Evolutionary conservation across 2,797 vertebrate species (phyloP), one percentile per base, ranked within the genome.

Genomic region (Smutsia gigantea): DNA sequence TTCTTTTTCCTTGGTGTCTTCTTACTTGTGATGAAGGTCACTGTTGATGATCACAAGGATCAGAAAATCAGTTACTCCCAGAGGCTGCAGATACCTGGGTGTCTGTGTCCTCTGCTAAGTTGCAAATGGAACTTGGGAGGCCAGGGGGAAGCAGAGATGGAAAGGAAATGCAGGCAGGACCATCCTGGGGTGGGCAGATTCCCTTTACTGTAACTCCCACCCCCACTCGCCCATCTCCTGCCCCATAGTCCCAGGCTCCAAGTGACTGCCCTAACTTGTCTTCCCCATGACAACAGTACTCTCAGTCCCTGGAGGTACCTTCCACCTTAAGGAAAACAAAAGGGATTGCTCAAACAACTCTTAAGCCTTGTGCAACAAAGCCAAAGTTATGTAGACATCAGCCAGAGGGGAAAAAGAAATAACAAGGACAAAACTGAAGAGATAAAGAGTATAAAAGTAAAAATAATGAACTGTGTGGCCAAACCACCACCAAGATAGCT

Each of bases 401-500:
- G 29, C 25, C 27, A 82, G 7, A 53, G 6, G 10, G 49, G 53
- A 86, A 51, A 7, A 21, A 87, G n/a, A 75, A 93, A 64, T 63
- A 95, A 77, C 31, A 90, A 71, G 23, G 14, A 10, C 64, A 66
- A 37, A 93, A 51, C 8, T 75, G 71, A 68, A 55, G 12, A 91
- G 49, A 84, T 17, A 79, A 89, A 37, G 39, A 86, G 23, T 57
- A 81, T 61, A 75, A 85, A 82, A 66, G 71, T 74, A 42, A 92
- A 93, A 86, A 91, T 37, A 82, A 93, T 83, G 31, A 96, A 72
- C 31, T 93, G 8, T n/a, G 69, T 53, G 51, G 18, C 23, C 78
- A 95, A 77, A 89, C 69, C 77, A 95, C 29, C n/a, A 85, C 21
- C 10, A n/a, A 92, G 59, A 31, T 71, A 49, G 49, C 25, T 39